Conservation (phyloP, 2,113 vertebrate species). For the Benitochromis conjunctus region DNA sequence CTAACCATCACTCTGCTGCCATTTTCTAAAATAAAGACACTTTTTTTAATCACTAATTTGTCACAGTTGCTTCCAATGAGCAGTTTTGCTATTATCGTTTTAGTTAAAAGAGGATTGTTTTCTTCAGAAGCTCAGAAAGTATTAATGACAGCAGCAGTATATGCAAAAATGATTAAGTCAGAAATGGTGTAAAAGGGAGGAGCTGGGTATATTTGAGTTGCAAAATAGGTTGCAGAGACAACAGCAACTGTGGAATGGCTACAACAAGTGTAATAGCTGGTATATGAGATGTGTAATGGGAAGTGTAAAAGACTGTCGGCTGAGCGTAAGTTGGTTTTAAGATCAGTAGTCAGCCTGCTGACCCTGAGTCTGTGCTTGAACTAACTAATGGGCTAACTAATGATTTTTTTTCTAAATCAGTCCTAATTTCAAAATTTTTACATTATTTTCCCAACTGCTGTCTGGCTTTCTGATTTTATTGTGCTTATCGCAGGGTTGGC, state of each 20-base stretch:
- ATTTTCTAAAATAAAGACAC: neutral
- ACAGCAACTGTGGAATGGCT: neutral
- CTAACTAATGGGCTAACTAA: neutral
- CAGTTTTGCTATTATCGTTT: neutral
- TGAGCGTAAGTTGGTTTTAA: neutral
- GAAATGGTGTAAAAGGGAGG: neutral
- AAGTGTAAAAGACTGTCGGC: too few species aligned
- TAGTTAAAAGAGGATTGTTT: neutral
- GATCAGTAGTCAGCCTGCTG: too few species aligned
- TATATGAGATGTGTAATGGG: neutral
- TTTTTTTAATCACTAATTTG: neutral
- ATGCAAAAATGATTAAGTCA: neutral
- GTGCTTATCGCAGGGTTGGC: neutral
- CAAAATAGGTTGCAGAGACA: neutral
- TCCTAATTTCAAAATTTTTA: neutral
- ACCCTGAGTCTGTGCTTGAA: neutral
- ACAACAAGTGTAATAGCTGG: neutral
- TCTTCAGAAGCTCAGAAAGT: neutral
- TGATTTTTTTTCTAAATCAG: neutral
- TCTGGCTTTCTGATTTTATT: neutral
- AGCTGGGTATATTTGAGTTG: neutral
- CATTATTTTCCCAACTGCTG: neutral
- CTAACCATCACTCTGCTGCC: too few species aligned
- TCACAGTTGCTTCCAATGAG: neutral
- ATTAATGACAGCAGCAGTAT: neutral